phyloP scores from a whole-genome alignment of 2,797 vertebrate genomes.

The Lateolabrax maculatus region DNA sequence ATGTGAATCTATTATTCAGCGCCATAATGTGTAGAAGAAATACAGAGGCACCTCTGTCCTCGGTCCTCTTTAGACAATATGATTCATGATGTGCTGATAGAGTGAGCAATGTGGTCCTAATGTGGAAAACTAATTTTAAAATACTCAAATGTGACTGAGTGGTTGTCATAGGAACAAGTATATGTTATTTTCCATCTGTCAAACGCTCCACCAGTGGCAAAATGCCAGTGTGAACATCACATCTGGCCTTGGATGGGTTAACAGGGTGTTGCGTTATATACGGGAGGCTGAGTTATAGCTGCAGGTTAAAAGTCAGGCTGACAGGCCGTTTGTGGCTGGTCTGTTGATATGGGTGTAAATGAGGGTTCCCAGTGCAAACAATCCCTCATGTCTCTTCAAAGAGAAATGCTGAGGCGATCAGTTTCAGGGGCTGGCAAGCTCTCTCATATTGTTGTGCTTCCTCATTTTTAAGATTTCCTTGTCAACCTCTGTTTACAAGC shows the following conservation, averaged over 20 bases:
- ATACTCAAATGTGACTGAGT: constrained; percentile 26
- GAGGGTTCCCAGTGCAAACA: constrained; percentile 57
- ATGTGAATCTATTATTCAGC: constrained; percentile 22
- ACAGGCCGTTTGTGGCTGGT: constrained; percentile 59
- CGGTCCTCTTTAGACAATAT: neutral
- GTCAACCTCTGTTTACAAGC: constrained; percentile 44
- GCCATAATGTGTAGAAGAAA: constrained; percentile 7
- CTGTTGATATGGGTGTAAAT: constrained; percentile 68
- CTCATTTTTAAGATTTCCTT: constrained; percentile 65
- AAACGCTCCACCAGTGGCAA: constrained; percentile 15
- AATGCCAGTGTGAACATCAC: constrained; percentile 35
- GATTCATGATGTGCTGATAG: constrained; percentile 55
- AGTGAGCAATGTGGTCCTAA: constrained; percentile 23
- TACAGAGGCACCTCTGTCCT: constrained; percentile 12
- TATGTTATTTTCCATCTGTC: constrained; percentile 40
- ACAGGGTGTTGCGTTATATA: constrained; percentile 37
- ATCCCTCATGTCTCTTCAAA: constrained; percentile 63
- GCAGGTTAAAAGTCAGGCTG: constrained; percentile 74
- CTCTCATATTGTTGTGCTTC: constrained; percentile 60
- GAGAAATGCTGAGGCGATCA: constrained; percentile 62
- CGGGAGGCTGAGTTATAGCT: constrained; percentile 64
- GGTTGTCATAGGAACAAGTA: constrained; percentile 34
- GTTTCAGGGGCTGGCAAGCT: constrained; percentile 40
- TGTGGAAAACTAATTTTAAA: constrained; percentile 58
- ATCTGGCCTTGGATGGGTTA: constrained; percentile 45